phyloP scores from a whole-genome alignment of 2,113 vertebrate genomes.

The Zosterops lateralis region DNA sequence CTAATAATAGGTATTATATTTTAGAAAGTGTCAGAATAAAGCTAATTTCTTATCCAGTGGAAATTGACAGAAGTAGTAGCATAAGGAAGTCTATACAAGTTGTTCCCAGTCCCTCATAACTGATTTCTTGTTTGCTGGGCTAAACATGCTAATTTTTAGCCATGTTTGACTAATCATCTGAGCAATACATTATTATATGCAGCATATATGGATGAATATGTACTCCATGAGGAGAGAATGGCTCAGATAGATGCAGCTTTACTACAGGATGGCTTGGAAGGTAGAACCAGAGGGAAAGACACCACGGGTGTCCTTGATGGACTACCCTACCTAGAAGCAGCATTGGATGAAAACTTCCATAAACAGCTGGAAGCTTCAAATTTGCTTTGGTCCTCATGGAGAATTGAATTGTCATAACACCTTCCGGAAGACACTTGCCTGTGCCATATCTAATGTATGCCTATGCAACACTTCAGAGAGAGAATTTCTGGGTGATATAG shows the following conservation, averaged over 20 bases:
- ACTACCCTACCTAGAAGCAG: not conserved
- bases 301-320: too few species aligned
- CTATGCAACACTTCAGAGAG: not conserved
- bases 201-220: not conserved
- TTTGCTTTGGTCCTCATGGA: not conserved
- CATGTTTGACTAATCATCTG: not conserved
- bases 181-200: not conserved
- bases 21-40: not conserved
- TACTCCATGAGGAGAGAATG: not conserved
- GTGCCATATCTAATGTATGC: not conserved
- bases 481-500: not conserved
- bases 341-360: not conserved
- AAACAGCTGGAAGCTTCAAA: not conserved
- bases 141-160: not conserved
- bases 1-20: not conserved
- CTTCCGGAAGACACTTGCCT: not conserved
- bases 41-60: not conserved
- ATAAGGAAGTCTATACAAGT: not conserved
- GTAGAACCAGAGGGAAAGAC: not conserved
- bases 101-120: not conserved
- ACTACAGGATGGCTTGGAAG: not conserved
- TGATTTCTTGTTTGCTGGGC: not conserved
- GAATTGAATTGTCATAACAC: not conserved
- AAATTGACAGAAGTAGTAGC: not conserved
- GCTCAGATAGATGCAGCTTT: not conserved